Base-by-base conservation (phyloP, 2,113 vertebrate genomes). In the Sebastes schlegelii region DNA sequence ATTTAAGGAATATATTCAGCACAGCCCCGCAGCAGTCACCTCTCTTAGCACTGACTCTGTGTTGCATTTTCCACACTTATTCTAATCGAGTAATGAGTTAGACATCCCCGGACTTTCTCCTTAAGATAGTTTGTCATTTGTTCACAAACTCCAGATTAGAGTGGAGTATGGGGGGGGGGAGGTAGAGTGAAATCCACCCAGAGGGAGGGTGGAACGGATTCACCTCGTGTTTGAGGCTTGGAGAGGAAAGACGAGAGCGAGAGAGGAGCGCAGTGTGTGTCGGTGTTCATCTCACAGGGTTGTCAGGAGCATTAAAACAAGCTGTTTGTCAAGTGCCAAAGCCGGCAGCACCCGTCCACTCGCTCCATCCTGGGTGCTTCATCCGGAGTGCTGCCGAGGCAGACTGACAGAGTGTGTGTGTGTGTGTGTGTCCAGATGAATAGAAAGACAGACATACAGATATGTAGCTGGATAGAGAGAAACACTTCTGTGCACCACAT, bases 251-350 rank as follows among this genome's bases (percentile, higher is more conserved):
- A 62, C 4, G 16, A 73, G 74, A 68, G 70, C 45, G 48, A 55
- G 70, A 58, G 68, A 58, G 68, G 40, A 74, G 85, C 17, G 77
- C 73, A 66, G 52, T 77, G 64, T 78, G 65, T 77, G 83, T 77
- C 48, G 81, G 80, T 80, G 63, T 77, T 87, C 68, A 49, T 86
- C 88, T 88, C 80, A 71, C 77, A 16, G 73, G 77, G 62, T 75
- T 88, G 87, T 93, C 67, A 84, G 83, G 87, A 86, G 88, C 83
- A 67, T 91, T 92, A 83, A 88, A 89, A 90, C 89, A 86, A 87
- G 86, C 83, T 79, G 84, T 92, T 87, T 91, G 88, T 91, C 84
- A 87, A 88, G 87, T 77, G 82, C 86, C 80, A 83, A 66, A 74
- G 23, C 65, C 45, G 63, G 64, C 74, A 61, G 79, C 79, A 40